Base-by-base conservation (phyloP, 2,888 invertebrate species). In the Dexiosoma caninum region DNA sequence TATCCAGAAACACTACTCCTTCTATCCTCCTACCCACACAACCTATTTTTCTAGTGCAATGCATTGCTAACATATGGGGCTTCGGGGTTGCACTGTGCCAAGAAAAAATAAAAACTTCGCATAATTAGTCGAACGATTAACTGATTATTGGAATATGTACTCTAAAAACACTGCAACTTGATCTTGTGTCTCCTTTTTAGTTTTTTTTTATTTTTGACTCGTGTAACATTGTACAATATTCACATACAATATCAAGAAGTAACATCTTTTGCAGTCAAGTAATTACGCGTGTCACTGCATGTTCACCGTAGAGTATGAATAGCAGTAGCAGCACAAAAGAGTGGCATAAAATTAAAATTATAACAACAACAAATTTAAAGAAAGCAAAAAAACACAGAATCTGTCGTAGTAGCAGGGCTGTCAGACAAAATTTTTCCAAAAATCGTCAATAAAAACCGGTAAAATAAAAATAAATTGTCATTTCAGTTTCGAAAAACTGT, bases 251-350 rank as follows among this genome's bases (percentile, higher is more conserved):
- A 85, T 85, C 84, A 84, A 83, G 78, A 84, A 84, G 85, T 85
- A 87, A 86, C 80, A 83, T 81, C 55, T 81, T 71, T 72, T 78
- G 57, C 57, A 77, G 55, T 57, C 76, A 67, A 82, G 84, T 85
- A 87, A 86, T 85, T 86, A 84, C 85, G 86, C 87, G 86, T 88
- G 87, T 85, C 87, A 87, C 85, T 86, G 78, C 55, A 55, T 70
- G 70, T 66, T 60, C 27, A 55, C 42, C 42, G 59, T 49, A 14
- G 30, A 16, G 42, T 64, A 64, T n/a, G 16, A 40, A 53, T 60
- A 21, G 19, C 51, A 59, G 51, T 32, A 32, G 57, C 46, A 14
- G 42, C 46, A 49, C 49, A 59, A 0, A 53, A 60, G 27, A 60
- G 37, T 37, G 53, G 44, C 62, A 32, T 42, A 27, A 71, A 72